phyloP scores from a whole-genome alignment of 37 sponge, comb jelly and placozoan species.

The Dysidea cf. avara region DNA sequence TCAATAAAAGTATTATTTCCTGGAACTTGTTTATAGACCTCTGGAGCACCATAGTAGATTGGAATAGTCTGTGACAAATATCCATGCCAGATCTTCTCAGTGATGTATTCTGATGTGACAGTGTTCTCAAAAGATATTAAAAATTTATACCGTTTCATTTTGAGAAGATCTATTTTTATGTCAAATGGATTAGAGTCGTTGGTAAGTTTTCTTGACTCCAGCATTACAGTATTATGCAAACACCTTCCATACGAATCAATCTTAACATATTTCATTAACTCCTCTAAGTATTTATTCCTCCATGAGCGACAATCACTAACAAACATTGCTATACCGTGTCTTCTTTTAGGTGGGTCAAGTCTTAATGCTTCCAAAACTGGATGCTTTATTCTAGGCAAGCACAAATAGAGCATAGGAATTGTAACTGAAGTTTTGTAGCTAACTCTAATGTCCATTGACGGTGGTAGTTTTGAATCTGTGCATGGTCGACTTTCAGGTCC shows the following conservation, averaged over 20 bases:
- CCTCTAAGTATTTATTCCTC: conserved; percentile 74
- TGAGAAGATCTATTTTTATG: conserved; percentile 26
- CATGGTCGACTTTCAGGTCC: too few relatives aligned
- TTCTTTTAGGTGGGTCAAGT: too few relatives aligned
- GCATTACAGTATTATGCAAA: conserved; percentile 80
- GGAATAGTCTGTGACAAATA: too few relatives aligned
- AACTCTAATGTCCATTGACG: too few relatives aligned
- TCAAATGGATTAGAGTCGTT: conserved; percentile 32
- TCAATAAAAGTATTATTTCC: conserved; percentile 55
- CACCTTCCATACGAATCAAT: conserved; percentile 85
- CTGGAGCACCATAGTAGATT: conserved; percentile 66
- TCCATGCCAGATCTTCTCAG: conserved; percentile 90
- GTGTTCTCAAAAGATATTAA: conserved; percentile 81
- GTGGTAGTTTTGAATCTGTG: too few relatives aligned
- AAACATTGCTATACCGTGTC: too few relatives aligned
- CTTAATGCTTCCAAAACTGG: too few relatives aligned
- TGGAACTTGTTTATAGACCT: conserved; percentile 76
- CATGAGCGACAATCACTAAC: too few relatives aligned
- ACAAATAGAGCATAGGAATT: too few relatives aligned
- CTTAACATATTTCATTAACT: conserved; percentile 80
- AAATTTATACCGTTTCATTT: conserved; percentile 74
- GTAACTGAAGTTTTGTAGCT: too few relatives aligned
- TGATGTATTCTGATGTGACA: conserved; percentile 80
- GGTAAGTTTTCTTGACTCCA: conserved; percentile 54
- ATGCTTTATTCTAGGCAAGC: too few relatives aligned